Evolutionary conservation across 2,888 invertebrate genomes (phyloP), one percentile per base, ranked within the genome.

Genomic region (Ennomos fuscantarius): DNA sequence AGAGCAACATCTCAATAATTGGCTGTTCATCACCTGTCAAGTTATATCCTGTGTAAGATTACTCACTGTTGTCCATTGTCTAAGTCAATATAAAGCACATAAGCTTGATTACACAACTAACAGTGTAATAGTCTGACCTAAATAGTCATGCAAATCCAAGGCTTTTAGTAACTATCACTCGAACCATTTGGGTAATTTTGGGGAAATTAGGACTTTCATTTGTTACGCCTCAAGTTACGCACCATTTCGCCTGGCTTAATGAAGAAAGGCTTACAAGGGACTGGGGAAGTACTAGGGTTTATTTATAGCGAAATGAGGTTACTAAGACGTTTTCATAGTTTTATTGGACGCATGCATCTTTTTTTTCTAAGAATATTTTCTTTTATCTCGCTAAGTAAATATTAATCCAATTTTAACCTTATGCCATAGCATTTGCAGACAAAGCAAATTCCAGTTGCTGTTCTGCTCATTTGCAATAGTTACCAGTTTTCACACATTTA

Each of bases 51-150:
- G 31, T 11, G 8, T 24, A 55, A 49, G 31, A 13, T 40, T n/a
- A 45, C 40, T 50, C 35, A 41, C 55, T 56, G 45, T 45, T 33
- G 31, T 12, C 39, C 39, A 36, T 11, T 12, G 36, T 10, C 37
- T 55, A 43, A 12, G 32, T 40, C 15, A 35, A 39, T 52, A 42
- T 35, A 44, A 32, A 35, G 32, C 53, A 31, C 58, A 53, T 58
- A 49, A 53, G 48, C 10, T 35, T 42, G 35, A 50, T 47, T 60
- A 52, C 44, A 33, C 58, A 54, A 65, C 69, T 70, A 70, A 73
- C 73, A 74, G 60, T 75, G 58, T 74, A 74, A 78, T 72, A 69
- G 65, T 59, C 72, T 75, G 80, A 73, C 82, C 82, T 66, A 73
- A 78, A 79, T 81, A 66, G 68, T 70, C 67, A 69, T 70, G 73